Percentiles rank a stretch among this genome's conserved stretches.
These are phyloP conservation scores for Cliona cf. orientalis DNA, from an alignment of 37 sponge, comb jelly and placozoan genomes.

Conservation along the genomic window DNA sequence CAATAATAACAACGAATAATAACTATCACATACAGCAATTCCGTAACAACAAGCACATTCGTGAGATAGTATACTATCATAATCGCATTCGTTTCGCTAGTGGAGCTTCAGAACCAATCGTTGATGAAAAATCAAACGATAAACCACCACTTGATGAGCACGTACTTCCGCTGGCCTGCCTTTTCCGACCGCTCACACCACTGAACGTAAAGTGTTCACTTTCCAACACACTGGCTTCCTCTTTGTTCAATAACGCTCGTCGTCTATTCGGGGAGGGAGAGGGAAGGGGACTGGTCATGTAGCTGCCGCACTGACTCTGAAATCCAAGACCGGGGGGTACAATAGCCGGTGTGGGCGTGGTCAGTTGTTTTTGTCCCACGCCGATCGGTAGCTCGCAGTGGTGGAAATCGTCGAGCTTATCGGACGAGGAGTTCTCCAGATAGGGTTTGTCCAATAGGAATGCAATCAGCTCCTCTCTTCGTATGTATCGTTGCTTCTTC, in stretches of 20 bases:
- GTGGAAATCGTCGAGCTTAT: not conserved
- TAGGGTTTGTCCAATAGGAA: slow-evolving; percentile 76
- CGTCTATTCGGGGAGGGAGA: slow-evolving; percentile 28
- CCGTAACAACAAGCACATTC: not conserved
- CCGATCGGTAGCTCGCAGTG: not conserved
- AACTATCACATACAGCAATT: not conserved
- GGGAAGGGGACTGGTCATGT: slow-evolving; percentile 1
- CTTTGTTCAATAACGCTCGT: slow-evolving; percentile 53
- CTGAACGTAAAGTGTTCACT: not conserved
- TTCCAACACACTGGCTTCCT: slow-evolving; percentile 19
- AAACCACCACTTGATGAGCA: not conserved
- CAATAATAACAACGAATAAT: too few species aligned
- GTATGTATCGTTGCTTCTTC: slow-evolving; percentile 67
- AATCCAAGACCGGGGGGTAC: too few species aligned
- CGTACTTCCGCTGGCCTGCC: slow-evolving; percentile 16
- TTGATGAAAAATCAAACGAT: slow-evolving; percentile 34
- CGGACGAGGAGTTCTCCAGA: slow-evolving; percentile 3
- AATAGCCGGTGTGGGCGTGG: too few species aligned
- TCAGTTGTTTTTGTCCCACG: too few species aligned
- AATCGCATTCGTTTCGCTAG: slow-evolving; percentile 51
- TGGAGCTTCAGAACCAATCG: slow-evolving; percentile 27
- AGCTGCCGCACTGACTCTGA: slow-evolving; percentile 15
- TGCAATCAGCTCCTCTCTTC: slow-evolving; percentile 78
- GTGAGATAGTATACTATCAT: too few species aligned
- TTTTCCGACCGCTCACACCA: slow-evolving; percentile 33